Base-by-base conservation (phyloP, 2,888 invertebrate genomes). In the Morpho helenor region DNA sequence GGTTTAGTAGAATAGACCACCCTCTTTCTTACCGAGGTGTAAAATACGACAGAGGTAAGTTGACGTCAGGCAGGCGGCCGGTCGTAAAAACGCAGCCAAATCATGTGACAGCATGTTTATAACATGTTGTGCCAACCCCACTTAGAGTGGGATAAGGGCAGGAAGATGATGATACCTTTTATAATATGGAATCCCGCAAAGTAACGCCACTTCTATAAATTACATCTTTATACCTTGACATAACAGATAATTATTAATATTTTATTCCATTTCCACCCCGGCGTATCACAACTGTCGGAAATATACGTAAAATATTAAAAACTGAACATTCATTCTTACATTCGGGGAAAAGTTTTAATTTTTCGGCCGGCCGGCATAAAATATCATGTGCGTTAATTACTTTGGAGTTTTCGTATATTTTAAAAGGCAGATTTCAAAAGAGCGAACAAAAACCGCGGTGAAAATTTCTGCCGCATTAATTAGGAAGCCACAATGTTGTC, bases 311-410 rank as follows among this genome's bases (percentile, higher is more conserved):
- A 52, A 43, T 45, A 45, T 40, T 40, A 40, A 53, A 54, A 54
- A 47, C 31, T 54, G 42, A 54, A 40, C 48, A 54, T 54, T 48
- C 41, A 54, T 43, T 54, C 54, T 54, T 42, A 41, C 53, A 47
- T 45, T 41, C 53, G 22, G 54, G 48, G 40, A 45, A 55, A 61
- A 53, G 23, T 52, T 53, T 31, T 22, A 51, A 53, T 56, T 50
- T 47, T 45, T 42, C 47, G 41, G 23, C 47, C 47, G 44, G 23
- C 44, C 49, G 22, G 16, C 16, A 61, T 52, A 56, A 56, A 58
- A 54, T 58, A 58, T 53, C 52, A 62, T 62, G 53, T 59, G 56
- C 61, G 53, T 59, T 62, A 59, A 59, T 56, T 52, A 59, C 61
- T 59, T 56, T 56, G 54, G 53, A 49, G 54, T 53, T 61, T 56